Evolutionary conservation across 2,888 invertebrate species (phyloP).

Genomic region (Eupithecia insigniata): DNA sequence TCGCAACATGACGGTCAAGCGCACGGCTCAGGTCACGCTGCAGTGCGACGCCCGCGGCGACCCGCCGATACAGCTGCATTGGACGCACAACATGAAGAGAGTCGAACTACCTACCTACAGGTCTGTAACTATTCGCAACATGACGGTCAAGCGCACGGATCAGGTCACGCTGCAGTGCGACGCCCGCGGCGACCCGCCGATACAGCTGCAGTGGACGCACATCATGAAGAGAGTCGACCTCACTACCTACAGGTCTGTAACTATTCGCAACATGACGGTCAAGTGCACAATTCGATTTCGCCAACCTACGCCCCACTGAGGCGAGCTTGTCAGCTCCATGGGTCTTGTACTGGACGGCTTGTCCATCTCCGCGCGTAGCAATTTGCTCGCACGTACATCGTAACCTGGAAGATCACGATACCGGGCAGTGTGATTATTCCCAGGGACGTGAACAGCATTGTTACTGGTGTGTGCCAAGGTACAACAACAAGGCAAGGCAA

Average conservation of each 20-base stretch:
- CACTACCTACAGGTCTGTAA: slow-evolving; percentile 84
- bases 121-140: slow-evolving; percentile 51
- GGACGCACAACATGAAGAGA: slow-evolving; percentile 90
- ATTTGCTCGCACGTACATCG: no score
- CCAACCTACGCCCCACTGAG: no score
- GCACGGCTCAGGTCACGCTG: slow-evolving; percentile 88
- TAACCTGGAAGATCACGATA: no score
- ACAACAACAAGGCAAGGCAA: no score
- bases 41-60: slow-evolving; percentile 92
- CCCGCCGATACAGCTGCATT: slow-evolving; percentile 90
- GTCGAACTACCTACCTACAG: slow-evolving; percentile 88
- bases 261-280: neutral
- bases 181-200: slow-evolving; percentile 92
- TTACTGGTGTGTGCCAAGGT: no score
- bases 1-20: slow-evolving; percentile 42
- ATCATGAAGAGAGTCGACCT: slow-evolving; percentile 88
- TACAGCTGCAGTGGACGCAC: slow-evolving; percentile 91
- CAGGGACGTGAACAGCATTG: no score
- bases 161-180: slow-evolving; percentile 89
- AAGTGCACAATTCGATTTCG: no score
- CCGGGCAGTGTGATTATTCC: no score
- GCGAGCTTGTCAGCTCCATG: no score
- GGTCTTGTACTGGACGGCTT: no score
- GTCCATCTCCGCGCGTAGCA: no score
- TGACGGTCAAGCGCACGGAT: slow-evolving; percentile 80